Conservation (phyloP, 2,797 vertebrate genomes). For the Potorous gilbertii region DNA sequence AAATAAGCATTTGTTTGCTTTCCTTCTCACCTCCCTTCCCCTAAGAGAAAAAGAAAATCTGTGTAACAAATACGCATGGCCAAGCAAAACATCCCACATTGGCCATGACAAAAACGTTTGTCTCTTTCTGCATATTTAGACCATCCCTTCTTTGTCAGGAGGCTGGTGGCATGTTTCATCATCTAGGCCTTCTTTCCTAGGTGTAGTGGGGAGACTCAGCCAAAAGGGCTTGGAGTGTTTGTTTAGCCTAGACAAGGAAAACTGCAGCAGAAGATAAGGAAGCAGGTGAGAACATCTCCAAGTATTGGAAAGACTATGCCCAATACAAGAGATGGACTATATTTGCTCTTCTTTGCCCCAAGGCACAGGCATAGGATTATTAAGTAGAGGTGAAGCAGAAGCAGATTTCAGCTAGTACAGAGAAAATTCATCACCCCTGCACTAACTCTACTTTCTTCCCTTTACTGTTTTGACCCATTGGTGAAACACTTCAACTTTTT, state of each 20-base stretch:
- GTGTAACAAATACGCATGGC: neutral
- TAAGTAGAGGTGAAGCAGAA: neutral
- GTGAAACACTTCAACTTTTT: neutral
- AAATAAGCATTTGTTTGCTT: neutral
- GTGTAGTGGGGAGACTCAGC: no score
- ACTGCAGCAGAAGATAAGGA: neutral
- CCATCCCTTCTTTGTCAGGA: neutral
- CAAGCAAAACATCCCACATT: neutral
- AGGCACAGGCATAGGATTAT: neutral
- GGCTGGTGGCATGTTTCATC: neutral
- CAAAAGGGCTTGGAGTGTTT: neutral
- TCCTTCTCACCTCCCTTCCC: neutral
- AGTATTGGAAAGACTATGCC: neutral
- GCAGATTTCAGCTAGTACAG: neutral
- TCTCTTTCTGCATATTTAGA: neutral
- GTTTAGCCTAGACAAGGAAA: neutral
- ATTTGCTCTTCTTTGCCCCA: neutral
- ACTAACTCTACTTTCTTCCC: neutral
- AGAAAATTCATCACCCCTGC: neutral
- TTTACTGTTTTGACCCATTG: neutral
- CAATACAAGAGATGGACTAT: neutral
- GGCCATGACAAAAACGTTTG: neutral
- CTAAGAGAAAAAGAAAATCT: neutral
- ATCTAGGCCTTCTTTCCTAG: no score
- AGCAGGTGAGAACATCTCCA: neutral